phyloP scores from a whole-genome alignment of 2,797 vertebrate species.

The Podarcis siculus region DNA sequence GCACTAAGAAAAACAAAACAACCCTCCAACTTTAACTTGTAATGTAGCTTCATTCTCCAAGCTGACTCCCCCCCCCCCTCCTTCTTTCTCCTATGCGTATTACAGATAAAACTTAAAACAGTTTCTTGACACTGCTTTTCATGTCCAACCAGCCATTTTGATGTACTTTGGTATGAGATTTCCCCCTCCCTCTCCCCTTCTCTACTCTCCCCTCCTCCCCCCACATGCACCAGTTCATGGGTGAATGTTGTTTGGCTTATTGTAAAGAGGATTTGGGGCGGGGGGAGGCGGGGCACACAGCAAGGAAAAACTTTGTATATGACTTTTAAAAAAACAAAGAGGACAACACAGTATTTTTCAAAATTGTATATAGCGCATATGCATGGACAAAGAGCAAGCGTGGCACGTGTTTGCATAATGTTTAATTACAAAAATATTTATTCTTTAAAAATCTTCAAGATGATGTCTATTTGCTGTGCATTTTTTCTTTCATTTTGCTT shows the following conservation, averaged over 20 bases:
- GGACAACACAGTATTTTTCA: conserved; percentile 97
- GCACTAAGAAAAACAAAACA: conserved; percentile 79
- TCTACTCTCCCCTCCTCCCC: conserved; percentile 38
- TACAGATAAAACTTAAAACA: conserved; percentile 80
- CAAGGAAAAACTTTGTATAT: conserved; percentile 84
- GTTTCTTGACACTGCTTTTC: conserved; percentile 93
- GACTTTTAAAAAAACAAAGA: conserved; percentile 83
- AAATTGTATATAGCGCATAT: conserved; percentile 99
- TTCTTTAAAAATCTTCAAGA: conserved; percentile 95
- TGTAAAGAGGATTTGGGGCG: conserved; percentile 78
- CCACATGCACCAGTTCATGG: conserved; percentile 62
- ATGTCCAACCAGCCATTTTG: conserved; percentile 79
- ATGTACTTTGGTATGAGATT: conserved; percentile 77
- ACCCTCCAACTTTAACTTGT: conserved; percentile 88
- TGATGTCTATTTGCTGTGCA: conserved; percentile 92
- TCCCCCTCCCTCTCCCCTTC: conserved; percentile 37
- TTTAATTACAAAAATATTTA: conserved; percentile 99
- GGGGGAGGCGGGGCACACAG: conserved; percentile 72
- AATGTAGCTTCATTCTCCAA: conserved; percentile 88
- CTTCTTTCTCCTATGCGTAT: conserved; percentile 83
- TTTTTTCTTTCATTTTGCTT: conserved; percentile 85
- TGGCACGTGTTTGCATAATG: conserved; percentile 99
- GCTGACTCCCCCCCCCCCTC: conserved; percentile 79
- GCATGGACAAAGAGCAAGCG: conserved; percentile 98
- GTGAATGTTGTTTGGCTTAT: conserved; percentile 86